Percentiles rank a stretch among this genome's conserved stretches.
phyloP scores from a whole-genome alignment of 2,797 vertebrate genomes.

The Tokudaia tokunoshimensis region DNA sequence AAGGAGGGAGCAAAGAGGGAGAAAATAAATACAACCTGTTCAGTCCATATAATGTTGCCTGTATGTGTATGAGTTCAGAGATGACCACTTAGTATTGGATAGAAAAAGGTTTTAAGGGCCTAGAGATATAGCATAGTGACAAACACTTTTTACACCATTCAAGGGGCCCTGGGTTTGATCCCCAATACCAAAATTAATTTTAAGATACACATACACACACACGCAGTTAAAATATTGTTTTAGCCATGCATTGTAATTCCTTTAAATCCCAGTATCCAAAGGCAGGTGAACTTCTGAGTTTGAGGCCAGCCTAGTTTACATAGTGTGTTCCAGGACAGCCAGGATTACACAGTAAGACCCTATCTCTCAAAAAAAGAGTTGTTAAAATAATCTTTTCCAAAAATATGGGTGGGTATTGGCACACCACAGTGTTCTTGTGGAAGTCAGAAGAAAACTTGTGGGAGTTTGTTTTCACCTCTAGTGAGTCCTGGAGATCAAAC shows the following conservation, averaged over 20 bases:
- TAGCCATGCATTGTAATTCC: neutral
- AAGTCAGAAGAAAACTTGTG: neutral
- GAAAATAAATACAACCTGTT: neutral
- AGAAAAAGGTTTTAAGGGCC: neutral
- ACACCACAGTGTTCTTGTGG: neutral
- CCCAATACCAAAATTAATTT: neutral
- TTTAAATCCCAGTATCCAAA: neutral
- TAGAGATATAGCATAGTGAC: neutral
- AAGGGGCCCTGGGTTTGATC: neutral
- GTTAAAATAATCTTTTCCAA: neutral
- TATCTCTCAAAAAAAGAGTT: neutral
- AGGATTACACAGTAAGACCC: neutral
- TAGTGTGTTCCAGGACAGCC: neutral
- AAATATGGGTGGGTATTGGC: neutral
- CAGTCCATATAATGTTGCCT: neutral
- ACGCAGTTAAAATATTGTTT: neutral
- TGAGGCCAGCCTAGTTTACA: neutral
- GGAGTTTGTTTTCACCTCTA: neutral
- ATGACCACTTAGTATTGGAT: neutral
- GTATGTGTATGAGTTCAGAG: neutral
- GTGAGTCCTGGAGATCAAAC: neutral
- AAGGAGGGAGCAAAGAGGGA: no score
- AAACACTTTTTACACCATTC: neutral
- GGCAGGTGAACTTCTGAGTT: neutral
- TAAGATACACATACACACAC: neutral